A percentile compares a stretch with the other conserved stretches of the same genome.
Conservation (phyloP, 2,113 vertebrate species). For the Chaetops frenatus region DNA sequence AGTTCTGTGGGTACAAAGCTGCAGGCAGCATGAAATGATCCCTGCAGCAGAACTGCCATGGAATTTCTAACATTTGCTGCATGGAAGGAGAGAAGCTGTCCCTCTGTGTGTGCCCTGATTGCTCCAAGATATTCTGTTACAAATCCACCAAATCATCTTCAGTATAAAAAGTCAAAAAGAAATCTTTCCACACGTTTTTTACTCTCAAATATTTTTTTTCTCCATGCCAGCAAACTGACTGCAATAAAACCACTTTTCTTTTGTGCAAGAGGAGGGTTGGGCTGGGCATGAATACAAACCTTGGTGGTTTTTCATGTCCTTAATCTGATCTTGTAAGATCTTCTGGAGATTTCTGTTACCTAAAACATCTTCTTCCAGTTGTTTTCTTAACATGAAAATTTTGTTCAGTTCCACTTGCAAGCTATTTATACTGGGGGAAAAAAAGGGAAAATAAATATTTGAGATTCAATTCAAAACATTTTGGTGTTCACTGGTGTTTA, state of each 20-base stretch:
- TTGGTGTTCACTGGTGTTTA: neutral
- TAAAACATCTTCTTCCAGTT: conserved; percentile 81
- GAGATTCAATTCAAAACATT: neutral
- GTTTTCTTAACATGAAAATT: conserved; percentile 80
- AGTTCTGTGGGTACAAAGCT: neutral
- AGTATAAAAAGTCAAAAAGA: neutral
- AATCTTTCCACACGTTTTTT: neutral
- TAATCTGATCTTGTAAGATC: conserved; percentile 81
- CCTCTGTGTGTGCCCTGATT: neutral
- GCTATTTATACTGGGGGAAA: conserved; percentile 33
- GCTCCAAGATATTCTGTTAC: neutral
- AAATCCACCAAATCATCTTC: neutral
- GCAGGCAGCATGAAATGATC: neutral
- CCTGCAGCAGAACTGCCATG: neutral
- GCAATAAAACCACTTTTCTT: neutral
- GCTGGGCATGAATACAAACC: conserved; percentile 68
- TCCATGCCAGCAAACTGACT: neutral
- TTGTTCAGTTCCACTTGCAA: conserved; percentile 82
- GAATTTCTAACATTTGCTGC: neutral
- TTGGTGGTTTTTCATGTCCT: conserved; percentile 75
- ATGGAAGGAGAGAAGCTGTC: neutral
- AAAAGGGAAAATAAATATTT: neutral
- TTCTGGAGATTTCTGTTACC: conserved; percentile 80
- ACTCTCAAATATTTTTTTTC: neutral
- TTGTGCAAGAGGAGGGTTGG: neutral